phyloP scores from a whole-genome alignment of 2,797 vertebrate genomes.

The Sebastes umbrosus region DNA sequence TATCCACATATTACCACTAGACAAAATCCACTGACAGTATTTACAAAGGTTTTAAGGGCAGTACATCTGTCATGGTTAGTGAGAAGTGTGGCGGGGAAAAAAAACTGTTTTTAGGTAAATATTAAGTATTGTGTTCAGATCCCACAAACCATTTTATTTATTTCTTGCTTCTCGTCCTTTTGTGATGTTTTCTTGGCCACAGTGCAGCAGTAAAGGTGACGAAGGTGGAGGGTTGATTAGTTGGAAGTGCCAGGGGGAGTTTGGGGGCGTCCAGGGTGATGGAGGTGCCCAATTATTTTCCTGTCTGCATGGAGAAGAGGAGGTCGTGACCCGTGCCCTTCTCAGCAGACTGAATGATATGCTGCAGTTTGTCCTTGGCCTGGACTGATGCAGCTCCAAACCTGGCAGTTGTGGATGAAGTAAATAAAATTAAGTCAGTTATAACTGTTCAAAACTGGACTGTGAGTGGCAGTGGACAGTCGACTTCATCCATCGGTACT shows the following conservation, averaged over 20 bases:
- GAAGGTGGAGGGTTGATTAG: constrained; percentile 36
- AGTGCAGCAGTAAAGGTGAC: constrained; percentile 8
- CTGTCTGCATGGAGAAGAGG: constrained; percentile 20
- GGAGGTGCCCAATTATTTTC: constrained; percentile 60
- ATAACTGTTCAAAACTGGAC: background rate
- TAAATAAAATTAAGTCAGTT: background rate
- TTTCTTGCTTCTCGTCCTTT: background rate
- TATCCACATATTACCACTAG: too few species aligned
- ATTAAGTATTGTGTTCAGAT: background rate
- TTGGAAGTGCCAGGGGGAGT: constrained; percentile 1
- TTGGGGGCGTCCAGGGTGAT: constrained; percentile 30
- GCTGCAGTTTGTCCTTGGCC: constrained; percentile 27
- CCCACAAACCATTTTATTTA: background rate
- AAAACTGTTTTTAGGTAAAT: background rate
- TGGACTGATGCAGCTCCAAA: constrained; percentile 13
- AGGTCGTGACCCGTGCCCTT: constrained; percentile 16
- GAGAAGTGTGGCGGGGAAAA: too few species aligned
- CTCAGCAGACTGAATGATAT: constrained; percentile 27
- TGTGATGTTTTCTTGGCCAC: constrained; percentile 20
- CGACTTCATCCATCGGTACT: background rate
- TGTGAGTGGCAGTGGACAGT: background rate
- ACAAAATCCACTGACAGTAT: too few species aligned
- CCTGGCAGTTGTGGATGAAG: constrained; percentile 16
- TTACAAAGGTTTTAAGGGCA: background rate
- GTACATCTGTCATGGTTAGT: too few species aligned